Conservation (phyloP, 2,888 invertebrate species). For the Branchellion lobata region DNA sequence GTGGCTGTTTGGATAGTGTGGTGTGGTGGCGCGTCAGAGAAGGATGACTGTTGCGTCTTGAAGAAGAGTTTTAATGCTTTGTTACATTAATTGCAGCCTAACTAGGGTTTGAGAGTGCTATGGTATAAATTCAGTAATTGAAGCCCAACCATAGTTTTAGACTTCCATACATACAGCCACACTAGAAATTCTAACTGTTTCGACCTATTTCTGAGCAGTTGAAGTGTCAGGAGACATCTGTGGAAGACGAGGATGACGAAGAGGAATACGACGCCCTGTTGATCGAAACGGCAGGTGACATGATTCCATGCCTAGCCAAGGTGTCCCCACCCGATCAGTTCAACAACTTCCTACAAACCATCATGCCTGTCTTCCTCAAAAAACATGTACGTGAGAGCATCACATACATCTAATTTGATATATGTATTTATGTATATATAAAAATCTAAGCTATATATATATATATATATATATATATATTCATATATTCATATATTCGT, state of each 20-base stretch:
- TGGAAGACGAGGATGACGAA: conserved; percentile 33
- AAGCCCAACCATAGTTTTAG: no score
- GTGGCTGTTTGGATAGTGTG: no score
- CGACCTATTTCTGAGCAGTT: conserved; percentile 11
- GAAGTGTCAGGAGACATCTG: conserved; percentile 3
- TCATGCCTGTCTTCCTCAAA: conserved; percentile 69
- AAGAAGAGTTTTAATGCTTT: no score
- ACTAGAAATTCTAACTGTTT: no score
- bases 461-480: not conserved
- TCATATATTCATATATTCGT: not conserved
- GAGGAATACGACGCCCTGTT: conserved; percentile 69
- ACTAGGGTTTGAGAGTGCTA: no score
- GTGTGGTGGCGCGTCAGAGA: no score
- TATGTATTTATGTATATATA: not conserved
- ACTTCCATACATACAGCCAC: no score
- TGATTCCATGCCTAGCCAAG: conserved; percentile 72
- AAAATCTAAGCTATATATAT: no score
- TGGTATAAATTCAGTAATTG: no score
- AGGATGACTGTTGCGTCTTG: no score
- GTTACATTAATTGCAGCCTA: no score
- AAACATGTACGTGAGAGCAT: conserved; percentile 68
- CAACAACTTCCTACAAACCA: conserved; percentile 70
- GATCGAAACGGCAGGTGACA: conserved; percentile 75
- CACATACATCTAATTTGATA: not conserved
- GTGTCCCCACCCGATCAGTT: conserved; percentile 71